Conservation (phyloP, 2,888 invertebrate species). For the Cantharis flavilabris region DNA sequence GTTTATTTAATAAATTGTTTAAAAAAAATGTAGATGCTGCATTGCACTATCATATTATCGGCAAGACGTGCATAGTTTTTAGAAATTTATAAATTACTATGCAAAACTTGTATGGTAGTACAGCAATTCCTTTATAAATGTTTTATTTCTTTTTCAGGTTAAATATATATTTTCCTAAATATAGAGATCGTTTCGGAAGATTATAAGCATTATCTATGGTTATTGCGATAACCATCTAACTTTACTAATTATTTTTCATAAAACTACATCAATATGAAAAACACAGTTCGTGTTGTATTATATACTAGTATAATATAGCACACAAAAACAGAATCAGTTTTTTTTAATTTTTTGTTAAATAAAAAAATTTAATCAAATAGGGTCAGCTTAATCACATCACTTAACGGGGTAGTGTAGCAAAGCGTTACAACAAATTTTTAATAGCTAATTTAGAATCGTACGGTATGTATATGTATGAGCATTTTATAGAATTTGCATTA, state of each 20-base stretch:
- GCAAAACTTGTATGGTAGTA: not conserved
- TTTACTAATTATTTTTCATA: not conserved
- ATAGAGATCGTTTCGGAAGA: not conserved
- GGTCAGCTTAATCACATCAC: too few relatives aligned
- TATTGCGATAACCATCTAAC: not conserved
- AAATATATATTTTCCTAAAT: not conserved
- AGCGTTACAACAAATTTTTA: too few relatives aligned
- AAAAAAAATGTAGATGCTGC: not conserved
- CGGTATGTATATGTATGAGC: too few relatives aligned
- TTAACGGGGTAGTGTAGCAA: too few relatives aligned
- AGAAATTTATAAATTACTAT: not conserved
- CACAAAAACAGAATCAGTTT: too few relatives aligned
- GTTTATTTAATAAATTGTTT: not conserved
- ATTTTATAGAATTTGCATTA: too few relatives aligned
- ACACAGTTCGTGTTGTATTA: not conserved
- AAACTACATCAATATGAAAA: not conserved
- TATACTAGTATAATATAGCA: too few relatives aligned
- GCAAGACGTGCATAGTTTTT: not conserved
- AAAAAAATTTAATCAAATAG: too few relatives aligned
- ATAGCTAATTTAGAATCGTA: too few relatives aligned
- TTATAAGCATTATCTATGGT: not conserved
- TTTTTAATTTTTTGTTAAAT: too few relatives aligned
- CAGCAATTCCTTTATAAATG: not conserved
- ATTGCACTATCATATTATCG: not conserved
- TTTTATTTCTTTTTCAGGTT: not conserved